Conservation (phyloP, 2,888 invertebrate genomes). For the Sepioteuthis lessoniana region DNA sequence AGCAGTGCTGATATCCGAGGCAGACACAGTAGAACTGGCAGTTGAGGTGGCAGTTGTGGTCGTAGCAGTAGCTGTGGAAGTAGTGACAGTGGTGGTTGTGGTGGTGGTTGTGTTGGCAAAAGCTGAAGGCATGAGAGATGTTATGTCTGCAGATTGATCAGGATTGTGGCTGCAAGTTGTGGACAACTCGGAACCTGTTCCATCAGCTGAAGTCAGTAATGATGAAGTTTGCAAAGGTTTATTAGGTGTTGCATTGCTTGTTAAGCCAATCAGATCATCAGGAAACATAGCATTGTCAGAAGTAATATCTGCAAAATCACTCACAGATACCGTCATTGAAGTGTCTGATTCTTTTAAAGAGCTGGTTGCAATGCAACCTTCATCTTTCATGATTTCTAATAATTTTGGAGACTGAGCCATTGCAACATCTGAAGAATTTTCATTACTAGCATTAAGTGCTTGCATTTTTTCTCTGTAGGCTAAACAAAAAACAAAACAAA, state of each 20-base stretch:
- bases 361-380: background rate
- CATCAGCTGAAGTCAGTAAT: background rate
- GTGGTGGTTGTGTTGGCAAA: background rate
- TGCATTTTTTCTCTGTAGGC: constrained; percentile 11
- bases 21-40: background rate
- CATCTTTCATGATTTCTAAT: background rate
- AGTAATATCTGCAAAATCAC: constrained; percentile 52
- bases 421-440: constrained; percentile 24
- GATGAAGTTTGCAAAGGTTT: background rate
- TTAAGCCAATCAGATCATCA: constrained; percentile 54
- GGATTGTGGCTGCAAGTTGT: background rate
- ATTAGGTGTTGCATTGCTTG: background rate
- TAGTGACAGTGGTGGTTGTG: background rate
- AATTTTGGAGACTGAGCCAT: constrained; percentile 17
- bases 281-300: constrained; percentile 71
- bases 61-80: background rate
- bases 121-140: background rate
- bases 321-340: background rate
- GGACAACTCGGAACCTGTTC: constrained; percentile 16
- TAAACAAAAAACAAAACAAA: background rate
- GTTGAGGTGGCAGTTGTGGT: background rate
- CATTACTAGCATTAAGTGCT: background rate
- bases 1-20: background rate
- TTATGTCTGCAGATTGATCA: background rate
- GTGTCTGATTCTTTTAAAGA: background rate